A percentile compares a stretch with the other conserved stretches of the same genome.
phyloP scores from a whole-genome alignment of 2,888 invertebrate genomes.

The Poecilus cupreus region DNA sequence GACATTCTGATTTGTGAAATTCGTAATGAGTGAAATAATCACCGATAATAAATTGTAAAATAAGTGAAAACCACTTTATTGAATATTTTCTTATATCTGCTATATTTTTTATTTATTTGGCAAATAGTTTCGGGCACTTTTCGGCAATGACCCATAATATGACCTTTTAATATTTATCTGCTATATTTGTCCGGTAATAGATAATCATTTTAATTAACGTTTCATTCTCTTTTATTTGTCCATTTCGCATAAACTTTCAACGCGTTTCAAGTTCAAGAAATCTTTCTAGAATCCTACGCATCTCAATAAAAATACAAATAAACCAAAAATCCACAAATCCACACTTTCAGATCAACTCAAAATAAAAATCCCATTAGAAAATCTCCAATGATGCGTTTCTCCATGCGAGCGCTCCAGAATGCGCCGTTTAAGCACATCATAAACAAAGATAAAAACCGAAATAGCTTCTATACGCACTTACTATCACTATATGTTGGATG shows the following conservation, averaged over 20 bases:
- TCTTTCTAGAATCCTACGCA: background rate
- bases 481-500: background rate
- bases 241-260: background rate
- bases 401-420: background rate
- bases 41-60: too few relatives aligned
- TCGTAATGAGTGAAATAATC: too few relatives aligned
- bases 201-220: too few relatives aligned
- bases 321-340: conserved; percentile 9
- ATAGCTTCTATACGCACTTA: background rate
- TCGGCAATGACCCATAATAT: too few relatives aligned
- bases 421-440: background rate
- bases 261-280: background rate
- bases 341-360: conserved; percentile 9
- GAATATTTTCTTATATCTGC: too few relatives aligned
- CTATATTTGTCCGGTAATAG: too few relatives aligned
- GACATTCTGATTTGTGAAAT: too few relatives aligned
- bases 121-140: too few relatives aligned
- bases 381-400: background rate
- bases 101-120: too few relatives aligned
- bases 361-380: conserved; percentile 30
- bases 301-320: background rate
- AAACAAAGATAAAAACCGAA: background rate
- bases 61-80: too few relatives aligned
- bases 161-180: too few relatives aligned
- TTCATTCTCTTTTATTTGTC: background rate